Evolutionary conservation across 2,113 vertebrate genomes (phyloP), one percentile per base, ranked within the genome.

Genomic region (Todiramphus chloris): DNA sequence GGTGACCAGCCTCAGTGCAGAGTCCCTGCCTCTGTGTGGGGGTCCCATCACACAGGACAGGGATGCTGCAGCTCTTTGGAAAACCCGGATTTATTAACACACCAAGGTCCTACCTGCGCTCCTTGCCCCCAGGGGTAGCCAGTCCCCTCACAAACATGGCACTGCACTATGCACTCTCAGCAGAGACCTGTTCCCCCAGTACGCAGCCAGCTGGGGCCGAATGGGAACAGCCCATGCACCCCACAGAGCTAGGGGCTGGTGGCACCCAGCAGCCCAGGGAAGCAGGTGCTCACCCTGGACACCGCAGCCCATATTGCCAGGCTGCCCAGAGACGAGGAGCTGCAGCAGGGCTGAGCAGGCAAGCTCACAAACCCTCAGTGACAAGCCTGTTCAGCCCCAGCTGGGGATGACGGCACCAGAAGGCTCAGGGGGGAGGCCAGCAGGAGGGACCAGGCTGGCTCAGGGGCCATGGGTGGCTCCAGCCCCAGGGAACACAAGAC

Each of bases 31-130:
- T 51, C 41, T 50, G n/a, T 33, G 77, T 25, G 7, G 23, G 35
- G 51, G n/a, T 93, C 35, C 88, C 88, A 85, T 23, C 92, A 92
- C 75, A 93, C 63, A 93, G 95, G 55, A 96, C 85, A 96, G 76
- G 43, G 74, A 93, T 11, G 28, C 95, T 37, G 24, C 18, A 9
- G 68, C 69, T 58, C 59, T 83, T 94, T 83, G 72, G 37, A 94
- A 94, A 95, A 95, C 85, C 90, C 37, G 85, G 55, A 79, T 97
- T 97, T 97, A 97, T 96, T 96, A 86, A 88, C 0, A 4, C 50
- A 58, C 17, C 2, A 1, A 23, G 11, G 37, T 76, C 59, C 44
- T 69, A 27, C 56, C 83, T 81, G 68, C 5, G 0, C 60, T 87
- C 24, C 68, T 72, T 10, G 0, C 46, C 39, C 75, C 80, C 35